Percentiles rank a stretch among this genome's conserved stretches.
Evolutionary conservation across 2,888 invertebrate species (phyloP).

Genomic region (Stegana nigrithorax): DNA sequence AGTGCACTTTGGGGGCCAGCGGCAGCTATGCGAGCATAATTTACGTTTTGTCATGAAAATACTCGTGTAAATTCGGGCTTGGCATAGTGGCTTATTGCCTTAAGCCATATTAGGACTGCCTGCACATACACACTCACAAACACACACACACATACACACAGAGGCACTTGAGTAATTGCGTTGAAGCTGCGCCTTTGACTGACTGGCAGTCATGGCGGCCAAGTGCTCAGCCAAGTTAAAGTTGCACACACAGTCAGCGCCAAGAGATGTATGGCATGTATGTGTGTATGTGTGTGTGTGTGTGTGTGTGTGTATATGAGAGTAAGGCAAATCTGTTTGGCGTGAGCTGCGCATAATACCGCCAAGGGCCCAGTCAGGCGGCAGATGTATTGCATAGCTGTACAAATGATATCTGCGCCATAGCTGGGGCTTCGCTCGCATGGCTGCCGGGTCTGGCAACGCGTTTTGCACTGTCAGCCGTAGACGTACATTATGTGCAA

Average conservation of each 20-base stretch:
- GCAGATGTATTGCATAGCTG: too few species aligned
- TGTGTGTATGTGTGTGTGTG: not conserved
- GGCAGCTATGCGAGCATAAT: not conserved
- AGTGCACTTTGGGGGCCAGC: not conserved
- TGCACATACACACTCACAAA: too few species aligned
- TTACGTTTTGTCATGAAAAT: slow-evolving; percentile 17
- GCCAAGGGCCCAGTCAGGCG: too few species aligned
- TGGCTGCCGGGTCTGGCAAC: not conserved
- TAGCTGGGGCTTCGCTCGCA: not conserved
- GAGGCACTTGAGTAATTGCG: slow-evolving; percentile 41
- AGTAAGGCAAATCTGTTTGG: not conserved
- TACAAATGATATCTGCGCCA: not conserved
- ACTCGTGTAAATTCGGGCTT: slow-evolving; percentile 12
- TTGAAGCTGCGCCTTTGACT: slow-evolving; percentile 20
- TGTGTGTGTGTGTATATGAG: not conserved
- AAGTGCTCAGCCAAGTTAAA: too few species aligned
- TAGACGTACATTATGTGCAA: not conserved
- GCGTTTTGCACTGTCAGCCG: not conserved
- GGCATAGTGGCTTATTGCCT: slow-evolving; percentile 9
- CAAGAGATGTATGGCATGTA: not conserved
- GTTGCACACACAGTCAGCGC: not conserved
- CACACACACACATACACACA: slow-evolving; percentile 1
- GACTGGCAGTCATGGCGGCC: slow-evolving; percentile 25
- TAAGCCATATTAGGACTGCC: slow-evolving; percentile 1
- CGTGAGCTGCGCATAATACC: not conserved